Base-by-base conservation (phyloP, 2,888 invertebrate genomes). In the Erebia palarica region DNA sequence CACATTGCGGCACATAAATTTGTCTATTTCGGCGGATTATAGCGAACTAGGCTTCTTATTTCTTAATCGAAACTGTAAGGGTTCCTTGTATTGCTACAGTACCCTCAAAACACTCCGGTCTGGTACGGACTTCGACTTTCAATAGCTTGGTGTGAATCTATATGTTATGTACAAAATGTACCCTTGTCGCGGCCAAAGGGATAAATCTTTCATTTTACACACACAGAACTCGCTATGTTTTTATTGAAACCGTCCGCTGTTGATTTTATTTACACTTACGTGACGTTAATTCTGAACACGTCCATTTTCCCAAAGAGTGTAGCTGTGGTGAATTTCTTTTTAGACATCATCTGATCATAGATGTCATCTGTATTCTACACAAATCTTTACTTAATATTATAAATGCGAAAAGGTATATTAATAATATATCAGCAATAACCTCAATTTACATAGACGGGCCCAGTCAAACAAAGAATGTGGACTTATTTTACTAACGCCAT, bases 121-220 rank as follows among this genome's bases (percentile, higher is more conserved):
- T 58, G 49, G 59, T 36, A 47, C 67, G 79, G 16, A 83, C 81
- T 83, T 76, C 80, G 83, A 84, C 85, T 87, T 88, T 89, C 89
- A 89, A 87, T 88, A 79, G 83, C 84, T 80, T 82, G 81, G 82
- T 84, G 86, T 86, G 87, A 89, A 90, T 89, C 84, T 88, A 89
- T 90, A 87, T 87, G 87, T 84, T 88, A 89, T 89, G 86, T 87
- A 88, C 84, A 69, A 63, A 51, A 65, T 49, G 59, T 49, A 71
- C 71, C 76, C 73, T 75, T 64, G 71, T 72, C 78, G 76, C 71
- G 80, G 81, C 81, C 82, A 44, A 57, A 66, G 75, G 83, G 82
- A 89, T 89, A 90, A 89, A 90, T 87, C 86, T 87, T 89, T 87
- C 82, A 85, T 44, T 57, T 89, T 84, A 86, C 59, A 86, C 85